phyloP scores from a whole-genome alignment of 2,113 vertebrate species.

The Clarias batrachus region DNA sequence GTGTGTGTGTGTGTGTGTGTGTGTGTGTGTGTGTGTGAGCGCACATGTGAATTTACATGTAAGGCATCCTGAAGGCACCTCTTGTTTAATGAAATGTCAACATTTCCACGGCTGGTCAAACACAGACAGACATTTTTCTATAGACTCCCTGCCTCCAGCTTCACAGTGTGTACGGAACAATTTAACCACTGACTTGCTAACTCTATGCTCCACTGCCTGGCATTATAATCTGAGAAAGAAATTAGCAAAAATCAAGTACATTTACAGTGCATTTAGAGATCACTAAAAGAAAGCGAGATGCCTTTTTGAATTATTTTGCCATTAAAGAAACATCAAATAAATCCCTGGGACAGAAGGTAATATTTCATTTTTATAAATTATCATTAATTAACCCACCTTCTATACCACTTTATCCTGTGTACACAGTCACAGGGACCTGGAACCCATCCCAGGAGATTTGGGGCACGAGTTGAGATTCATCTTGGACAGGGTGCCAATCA shows the following conservation, averaged over 20 bases:
- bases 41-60: not conserved
- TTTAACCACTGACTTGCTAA: not conserved
- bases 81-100: not conserved
- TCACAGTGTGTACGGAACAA: not conserved
- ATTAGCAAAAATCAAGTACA: not conserved
- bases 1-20: not conserved
- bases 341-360: not conserved
- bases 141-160: not conserved
- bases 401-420: no score
- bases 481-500: no score
- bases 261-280: not conserved
- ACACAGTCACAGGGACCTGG: no score
- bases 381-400: no score
- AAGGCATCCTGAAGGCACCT: not conserved
- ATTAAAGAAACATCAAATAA: not conserved
- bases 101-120: not conserved
- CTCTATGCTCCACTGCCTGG: not conserved
- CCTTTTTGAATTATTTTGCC: not conserved
- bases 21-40: not conserved
- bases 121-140: not conserved
- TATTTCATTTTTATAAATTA: no score
- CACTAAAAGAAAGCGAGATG: not conserved
- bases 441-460: no score
- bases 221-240: not conserved
- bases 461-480: no score